A percentile compares a stretch with the other conserved stretches of the same genome.
Evolutionary conservation across 2,113 vertebrate genomes (phyloP).

Genomic region (Platysternon megacephalum): DNA sequence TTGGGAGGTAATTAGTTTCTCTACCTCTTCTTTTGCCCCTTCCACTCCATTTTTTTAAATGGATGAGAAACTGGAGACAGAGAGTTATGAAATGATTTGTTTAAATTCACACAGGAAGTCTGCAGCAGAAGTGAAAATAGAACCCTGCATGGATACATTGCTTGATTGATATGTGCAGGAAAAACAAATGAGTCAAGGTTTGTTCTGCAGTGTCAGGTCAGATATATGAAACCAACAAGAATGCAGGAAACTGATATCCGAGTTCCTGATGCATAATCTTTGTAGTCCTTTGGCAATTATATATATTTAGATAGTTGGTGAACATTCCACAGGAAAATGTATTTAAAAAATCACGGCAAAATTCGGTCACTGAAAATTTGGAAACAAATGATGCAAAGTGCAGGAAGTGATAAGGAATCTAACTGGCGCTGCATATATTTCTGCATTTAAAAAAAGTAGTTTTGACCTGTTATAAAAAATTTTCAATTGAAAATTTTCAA

Average conservation of each 20-base stretch:
- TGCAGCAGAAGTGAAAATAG: background rate
- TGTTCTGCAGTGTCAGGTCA: rapidly evolving
- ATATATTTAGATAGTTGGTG: background rate
- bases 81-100: background rate
- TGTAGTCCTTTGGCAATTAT: background rate
- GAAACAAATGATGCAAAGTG: background rate
- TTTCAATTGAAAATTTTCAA: background rate
- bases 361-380: background rate
- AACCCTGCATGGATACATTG: background rate
- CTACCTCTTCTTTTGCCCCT: background rate
- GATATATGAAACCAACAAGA: background rate
- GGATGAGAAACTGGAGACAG: background rate
- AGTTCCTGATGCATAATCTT: background rate
- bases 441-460: background rate
- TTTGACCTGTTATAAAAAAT: background rate
- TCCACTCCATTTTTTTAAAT: background rate
- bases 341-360: background rate
- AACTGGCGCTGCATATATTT: background rate
- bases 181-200: background rate
- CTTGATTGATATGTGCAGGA: background rate
- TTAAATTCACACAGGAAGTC: background rate
- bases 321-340: background rate
- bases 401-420: background rate
- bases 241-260: background rate
- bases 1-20: background rate